Percentiles rank a stretch among this genome's conserved stretches.
Conservation (phyloP, 92 coral and sea anemone species). For the Montipora capitata region DNA sequence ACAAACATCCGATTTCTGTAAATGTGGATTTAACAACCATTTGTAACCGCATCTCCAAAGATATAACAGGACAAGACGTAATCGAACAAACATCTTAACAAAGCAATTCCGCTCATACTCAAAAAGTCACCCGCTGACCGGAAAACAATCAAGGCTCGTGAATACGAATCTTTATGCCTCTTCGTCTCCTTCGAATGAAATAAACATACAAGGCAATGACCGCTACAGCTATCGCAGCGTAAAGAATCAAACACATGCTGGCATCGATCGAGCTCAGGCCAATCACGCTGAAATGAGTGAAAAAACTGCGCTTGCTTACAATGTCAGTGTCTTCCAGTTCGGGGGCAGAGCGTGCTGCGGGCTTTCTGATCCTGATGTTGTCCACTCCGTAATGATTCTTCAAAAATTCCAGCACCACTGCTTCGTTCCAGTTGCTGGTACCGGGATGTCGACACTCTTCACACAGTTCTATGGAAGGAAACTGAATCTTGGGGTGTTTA, state of each 20-base stretch:
- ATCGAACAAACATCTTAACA: neutral
- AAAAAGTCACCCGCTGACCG: neutral
- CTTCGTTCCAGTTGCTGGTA: conserved; percentile 77
- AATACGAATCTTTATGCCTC: conserved; percentile 80
- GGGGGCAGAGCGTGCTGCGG: conserved; percentile 59
- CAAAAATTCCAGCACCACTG: conserved; percentile 84
- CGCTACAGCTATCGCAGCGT: conserved; percentile 82
- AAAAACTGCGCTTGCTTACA: conserved; percentile 85
- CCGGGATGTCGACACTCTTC: conserved; percentile 78
- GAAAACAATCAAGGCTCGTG: conserved; percentile 79
- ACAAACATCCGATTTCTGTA: too few species aligned
- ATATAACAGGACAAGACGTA: too few species aligned
- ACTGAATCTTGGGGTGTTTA: conserved; percentile 89
- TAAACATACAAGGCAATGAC: conserved; percentile 92
- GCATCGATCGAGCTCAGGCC: conserved; percentile 89
- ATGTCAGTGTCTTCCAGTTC: conserved; percentile 89
- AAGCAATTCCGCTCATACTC: neutral
- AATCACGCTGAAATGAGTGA: conserved; percentile 66
- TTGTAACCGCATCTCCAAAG: too few species aligned
- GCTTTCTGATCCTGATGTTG: conserved; percentile 86
- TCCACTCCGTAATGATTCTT: conserved; percentile 93
- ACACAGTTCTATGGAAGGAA: conserved; percentile 87
- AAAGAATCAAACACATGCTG: conserved; percentile 93
- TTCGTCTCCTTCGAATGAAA: conserved; percentile 87
- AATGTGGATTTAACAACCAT: too few species aligned